Evolutionary conservation across 2,888 invertebrate species (phyloP).

Genomic region (Strigamia maritima): DNA sequence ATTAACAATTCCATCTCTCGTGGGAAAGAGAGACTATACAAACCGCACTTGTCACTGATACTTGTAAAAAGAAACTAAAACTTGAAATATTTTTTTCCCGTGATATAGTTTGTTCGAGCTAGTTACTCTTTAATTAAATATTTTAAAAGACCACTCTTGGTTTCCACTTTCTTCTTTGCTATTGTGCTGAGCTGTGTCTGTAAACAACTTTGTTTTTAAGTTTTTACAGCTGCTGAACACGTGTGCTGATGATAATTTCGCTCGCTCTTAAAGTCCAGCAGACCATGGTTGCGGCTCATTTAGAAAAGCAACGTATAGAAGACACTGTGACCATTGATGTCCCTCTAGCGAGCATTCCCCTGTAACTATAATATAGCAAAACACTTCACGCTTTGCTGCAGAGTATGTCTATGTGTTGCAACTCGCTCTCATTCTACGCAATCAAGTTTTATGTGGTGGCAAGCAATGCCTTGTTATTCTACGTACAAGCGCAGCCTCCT

Average conservation of each 20-base stretch:
- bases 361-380: slow-evolving; percentile 15
- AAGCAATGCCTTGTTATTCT: slow-evolving; percentile 15
- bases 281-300: slow-evolving; percentile 10
- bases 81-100: background rate
- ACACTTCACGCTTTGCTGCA: slow-evolving; percentile 10
- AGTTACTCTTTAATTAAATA: background rate
- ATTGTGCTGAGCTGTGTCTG: background rate
- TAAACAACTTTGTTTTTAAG: slow-evolving; percentile 15
- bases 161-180: background rate
- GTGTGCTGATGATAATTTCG: slow-evolving; percentile 7
- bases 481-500: background rate
- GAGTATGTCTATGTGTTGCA: slow-evolving; percentile 15
- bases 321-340: slow-evolving; percentile 1
- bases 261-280: background rate
- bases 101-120: background rate
- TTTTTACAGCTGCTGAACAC: slow-evolving; percentile 5
- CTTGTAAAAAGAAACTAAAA: background rate
- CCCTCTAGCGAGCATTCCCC: slow-evolving; percentile 10
- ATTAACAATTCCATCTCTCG: background rate
- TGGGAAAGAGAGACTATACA: background rate
- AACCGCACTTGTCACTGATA: background rate
- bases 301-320: slow-evolving; percentile 5
- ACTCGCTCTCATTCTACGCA: background rate
- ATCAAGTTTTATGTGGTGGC: slow-evolving; percentile 15
- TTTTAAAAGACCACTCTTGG: background rate